Conservation (phyloP, 2,888 invertebrate species). For the Tiliacea aurago region DNA sequence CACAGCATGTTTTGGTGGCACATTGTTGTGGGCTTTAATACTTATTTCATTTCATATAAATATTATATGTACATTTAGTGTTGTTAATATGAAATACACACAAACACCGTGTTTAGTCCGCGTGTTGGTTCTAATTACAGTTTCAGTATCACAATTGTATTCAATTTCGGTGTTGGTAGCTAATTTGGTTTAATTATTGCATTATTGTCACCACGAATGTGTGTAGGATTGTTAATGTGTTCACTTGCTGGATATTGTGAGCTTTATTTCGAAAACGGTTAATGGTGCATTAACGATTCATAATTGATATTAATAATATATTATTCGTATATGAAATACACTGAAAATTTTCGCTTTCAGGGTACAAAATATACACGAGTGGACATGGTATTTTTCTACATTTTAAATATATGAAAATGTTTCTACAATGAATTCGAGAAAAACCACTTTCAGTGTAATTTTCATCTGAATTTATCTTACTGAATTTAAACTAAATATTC, state of each 20-base stretch:
- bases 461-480: neutral
- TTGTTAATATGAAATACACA: slow-evolving; percentile 24
- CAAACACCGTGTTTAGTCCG: neutral
- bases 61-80: slow-evolving; percentile 15
- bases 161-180: slow-evolving; percentile 24
- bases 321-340: neutral
- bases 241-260: slow-evolving; percentile 5
- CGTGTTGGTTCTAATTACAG: slow-evolving; percentile 45
- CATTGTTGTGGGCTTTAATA: slow-evolving; percentile 6
- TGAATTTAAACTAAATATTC: neutral
- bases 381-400: neutral
- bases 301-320: neutral
- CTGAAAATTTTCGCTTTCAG: neutral
- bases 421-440: neutral
- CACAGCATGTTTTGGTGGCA: neutral
- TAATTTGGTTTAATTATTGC: slow-evolving; percentile 30
- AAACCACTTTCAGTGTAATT: neutral
- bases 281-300: neutral
- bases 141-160: slow-evolving; percentile 14
- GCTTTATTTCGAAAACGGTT: slow-evolving; percentile 3
- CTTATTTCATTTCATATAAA: slow-evolving; percentile 10
- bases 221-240: slow-evolving; percentile 25
- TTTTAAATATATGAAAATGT: neutral
- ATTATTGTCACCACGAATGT: slow-evolving; percentile 30
- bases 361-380: neutral